Conservation (phyloP, 1,140 invertebrate species). For the Globodera rostochiensis region DNA sequence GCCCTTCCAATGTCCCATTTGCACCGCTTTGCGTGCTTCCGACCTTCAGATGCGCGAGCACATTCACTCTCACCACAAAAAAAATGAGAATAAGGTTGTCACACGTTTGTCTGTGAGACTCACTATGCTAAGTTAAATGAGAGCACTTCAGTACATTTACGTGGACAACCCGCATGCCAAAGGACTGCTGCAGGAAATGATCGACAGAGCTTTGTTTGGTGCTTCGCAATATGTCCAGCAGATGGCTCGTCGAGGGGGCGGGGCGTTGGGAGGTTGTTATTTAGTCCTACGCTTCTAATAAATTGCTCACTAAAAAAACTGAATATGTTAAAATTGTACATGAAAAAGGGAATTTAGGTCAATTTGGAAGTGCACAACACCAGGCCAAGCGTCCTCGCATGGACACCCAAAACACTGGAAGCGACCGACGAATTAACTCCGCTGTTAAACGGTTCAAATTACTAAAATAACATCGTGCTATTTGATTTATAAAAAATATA, state of each 20-base stretch:
- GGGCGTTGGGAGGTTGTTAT: not conserved
- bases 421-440: not conserved
- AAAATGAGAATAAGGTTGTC: constrained; percentile 46
- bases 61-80: constrained; percentile 61
- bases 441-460: not conserved
- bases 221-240: constrained; percentile 35
- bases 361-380: not conserved
- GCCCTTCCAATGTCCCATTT: constrained; percentile 59
- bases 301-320: too few species aligned
- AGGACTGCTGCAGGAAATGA: constrained; percentile 55
- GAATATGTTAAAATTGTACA: not conserved
- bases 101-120: not conserved
- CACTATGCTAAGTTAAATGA: not conserved
- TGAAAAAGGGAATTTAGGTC: not conserved
- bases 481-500: too few species aligned
- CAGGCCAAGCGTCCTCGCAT: not conserved
- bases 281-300: too few species aligned
- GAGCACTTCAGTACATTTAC: constrained; percentile 50
- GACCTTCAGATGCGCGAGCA: constrained; percentile 64
- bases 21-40: constrained; percentile 50
- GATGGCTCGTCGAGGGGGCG: not conserved
- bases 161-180: constrained; percentile 60
- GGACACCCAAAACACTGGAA: not conserved
- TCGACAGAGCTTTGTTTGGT: constrained; percentile 52
- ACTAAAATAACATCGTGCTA: too few species aligned